Evolutionary conservation across 2,888 invertebrate species (phyloP), one percentile per base, ranked within the genome.

Genomic region (Eulithis testata): DNA sequence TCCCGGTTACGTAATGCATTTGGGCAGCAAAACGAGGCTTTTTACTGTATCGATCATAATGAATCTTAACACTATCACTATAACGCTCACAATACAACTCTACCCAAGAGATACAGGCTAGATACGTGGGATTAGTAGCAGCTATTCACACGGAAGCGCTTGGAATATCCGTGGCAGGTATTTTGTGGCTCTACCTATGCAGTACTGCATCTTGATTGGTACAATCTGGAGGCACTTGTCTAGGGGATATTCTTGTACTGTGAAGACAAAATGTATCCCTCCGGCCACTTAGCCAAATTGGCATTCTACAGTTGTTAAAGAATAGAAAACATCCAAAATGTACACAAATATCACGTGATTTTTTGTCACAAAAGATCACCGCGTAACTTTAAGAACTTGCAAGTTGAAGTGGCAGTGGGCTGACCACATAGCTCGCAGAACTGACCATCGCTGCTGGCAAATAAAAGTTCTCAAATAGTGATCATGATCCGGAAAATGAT

Each of bases 101-200:
- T 12, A 14, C 12, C 47, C 14, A 14, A 49, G 59, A 31, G 43
- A 59, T 8, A 43, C n/a, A 43, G 27, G n/a, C n/a, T 11, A 36
- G 43, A 43, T 44, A 44, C 51, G 58, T 51, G 40, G 59, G 59
- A 59, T 59, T 49, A 58, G 49, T 50, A 40, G 14, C 43, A 50
- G 50, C 51, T 59, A 59, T 51, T 40, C 58, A 50, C 21, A 36
- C 3, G 58, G 50, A 50, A 58, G n/a, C 43, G 43, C 51, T 59
- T 12, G 59, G 44, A 52, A 59, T 50, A 59, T 31, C 40, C 31
- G 50, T 44, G 31, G 43, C 44, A 51, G 51, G 43, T 59, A 59
- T 59, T 59, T 31, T 44, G 51, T 51, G 51, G 56, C n/a, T 37
- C 47, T 0, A 53, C 40, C 6, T n/a, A n/a, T n/a, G n/a, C 12